Evolutionary conservation across 2,113 vertebrate genomes (phyloP).

Genomic region (Entomyzon cyanotis): DNA sequence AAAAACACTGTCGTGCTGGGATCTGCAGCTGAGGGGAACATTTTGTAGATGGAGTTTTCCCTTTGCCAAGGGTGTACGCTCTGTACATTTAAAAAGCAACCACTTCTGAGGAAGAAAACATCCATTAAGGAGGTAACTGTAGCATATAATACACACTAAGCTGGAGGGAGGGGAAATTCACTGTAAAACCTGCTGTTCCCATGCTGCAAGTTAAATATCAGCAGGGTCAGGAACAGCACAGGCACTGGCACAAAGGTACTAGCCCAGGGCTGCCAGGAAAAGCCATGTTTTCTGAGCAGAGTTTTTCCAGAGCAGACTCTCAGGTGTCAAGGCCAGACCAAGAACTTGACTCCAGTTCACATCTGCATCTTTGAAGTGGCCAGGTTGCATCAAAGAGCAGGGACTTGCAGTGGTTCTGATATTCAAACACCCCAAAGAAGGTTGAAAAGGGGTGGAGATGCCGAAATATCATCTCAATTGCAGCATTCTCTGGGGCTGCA

Average conservation of each 20-base stretch:
- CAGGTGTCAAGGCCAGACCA: neutral
- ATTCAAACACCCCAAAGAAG: neutral
- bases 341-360: neutral
- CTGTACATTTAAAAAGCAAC: neutral
- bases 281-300: neutral
- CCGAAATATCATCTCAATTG: neutral
- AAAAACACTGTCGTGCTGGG: rapidly evolving
- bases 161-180: neutral
- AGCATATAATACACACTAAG: neutral
- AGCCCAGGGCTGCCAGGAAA: neutral
- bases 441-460: neutral
- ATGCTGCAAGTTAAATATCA: neutral
- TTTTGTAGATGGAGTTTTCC: neutral
- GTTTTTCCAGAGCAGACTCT: neutral
- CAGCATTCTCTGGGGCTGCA: neutral
- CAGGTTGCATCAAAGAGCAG: neutral
- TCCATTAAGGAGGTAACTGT: neutral
- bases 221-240: neutral
- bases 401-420: neutral
- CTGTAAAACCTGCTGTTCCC: neutral
- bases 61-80: neutral
- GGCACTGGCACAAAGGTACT: neutral
- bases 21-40: neutral
- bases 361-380: rapidly evolving
- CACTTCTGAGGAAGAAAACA: neutral